phyloP scores from a whole-genome alignment of 2,113 vertebrate species.

The Neoarius graeffei region DNA sequence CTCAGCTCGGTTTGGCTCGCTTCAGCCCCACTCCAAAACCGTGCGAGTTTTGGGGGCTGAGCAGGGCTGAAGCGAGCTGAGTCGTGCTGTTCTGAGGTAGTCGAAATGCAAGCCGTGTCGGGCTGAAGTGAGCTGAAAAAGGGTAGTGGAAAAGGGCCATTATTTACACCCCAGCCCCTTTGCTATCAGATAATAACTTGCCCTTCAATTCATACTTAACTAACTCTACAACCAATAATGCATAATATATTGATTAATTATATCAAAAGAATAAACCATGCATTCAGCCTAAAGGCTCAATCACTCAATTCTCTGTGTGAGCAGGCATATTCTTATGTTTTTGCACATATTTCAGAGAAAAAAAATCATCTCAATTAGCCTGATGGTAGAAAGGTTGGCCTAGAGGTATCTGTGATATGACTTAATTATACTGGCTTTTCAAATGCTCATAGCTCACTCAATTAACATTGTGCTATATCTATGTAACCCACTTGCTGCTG shows the following conservation, averaged over 20 bases:
- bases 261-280: conserved; percentile 39
- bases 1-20: no score
- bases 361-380: background rate
- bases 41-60: no score
- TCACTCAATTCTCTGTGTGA: conserved; percentile 23
- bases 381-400: conserved; percentile 12
- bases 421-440: conserved; percentile 13
- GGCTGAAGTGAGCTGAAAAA: no score
- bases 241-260: conserved; percentile 48
- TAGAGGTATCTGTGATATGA: background rate
- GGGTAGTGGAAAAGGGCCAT: no score
- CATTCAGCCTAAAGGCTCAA: conserved; percentile 44
- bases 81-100: no score
- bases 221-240: conserved; percentile 39
- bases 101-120: no score
- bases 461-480: conserved; percentile 10
- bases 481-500: background rate
- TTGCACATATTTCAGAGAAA: background rate
- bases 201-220: conserved; percentile 43
- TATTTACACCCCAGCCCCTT: conserved; percentile 22
- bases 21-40: no score
- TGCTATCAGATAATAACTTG: conserved; percentile 41
- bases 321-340: conserved; percentile 22
- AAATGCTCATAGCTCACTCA: background rate
- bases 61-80: no score